Conservation (phyloP, 2,113 vertebrate genomes). For the Ardeotis arabs region DNA sequence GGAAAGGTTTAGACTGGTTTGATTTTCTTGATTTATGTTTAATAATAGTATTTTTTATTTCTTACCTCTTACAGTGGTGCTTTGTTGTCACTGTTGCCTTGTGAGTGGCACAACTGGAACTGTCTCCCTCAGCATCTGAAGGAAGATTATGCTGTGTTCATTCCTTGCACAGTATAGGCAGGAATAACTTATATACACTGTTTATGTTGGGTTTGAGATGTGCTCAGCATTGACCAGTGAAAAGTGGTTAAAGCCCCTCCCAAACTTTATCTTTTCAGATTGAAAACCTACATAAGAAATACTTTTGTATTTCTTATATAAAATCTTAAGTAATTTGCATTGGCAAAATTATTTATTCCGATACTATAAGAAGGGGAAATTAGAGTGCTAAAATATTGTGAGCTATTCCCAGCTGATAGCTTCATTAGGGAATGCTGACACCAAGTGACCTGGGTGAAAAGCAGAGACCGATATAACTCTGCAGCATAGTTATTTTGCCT, state of each 20-base stretch:
- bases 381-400: neutral
- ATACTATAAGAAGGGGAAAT: neutral
- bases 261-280: neutral
- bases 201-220: neutral
- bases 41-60: neutral
- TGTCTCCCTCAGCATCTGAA: neutral
- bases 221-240: neutral
- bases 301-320: neutral
- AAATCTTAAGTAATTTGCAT: neutral
- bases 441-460: neutral
- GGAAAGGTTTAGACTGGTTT: neutral
- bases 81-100: neutral
- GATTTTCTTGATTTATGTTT: neutral
- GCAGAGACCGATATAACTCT: neutral
- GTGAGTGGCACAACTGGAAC: neutral
- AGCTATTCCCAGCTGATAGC: neutral
- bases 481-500: neutral
- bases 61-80: neutral
- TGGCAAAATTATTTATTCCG: neutral
- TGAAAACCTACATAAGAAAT: neutral
- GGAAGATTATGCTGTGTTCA: neutral
- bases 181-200: neutral
- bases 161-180: neutral
- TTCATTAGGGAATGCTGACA: neutral
- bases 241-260: neutral